Evolutionary conservation across 2,797 vertebrate genomes (phyloP).

Genomic region (Corythornis leucogaster): DNA sequence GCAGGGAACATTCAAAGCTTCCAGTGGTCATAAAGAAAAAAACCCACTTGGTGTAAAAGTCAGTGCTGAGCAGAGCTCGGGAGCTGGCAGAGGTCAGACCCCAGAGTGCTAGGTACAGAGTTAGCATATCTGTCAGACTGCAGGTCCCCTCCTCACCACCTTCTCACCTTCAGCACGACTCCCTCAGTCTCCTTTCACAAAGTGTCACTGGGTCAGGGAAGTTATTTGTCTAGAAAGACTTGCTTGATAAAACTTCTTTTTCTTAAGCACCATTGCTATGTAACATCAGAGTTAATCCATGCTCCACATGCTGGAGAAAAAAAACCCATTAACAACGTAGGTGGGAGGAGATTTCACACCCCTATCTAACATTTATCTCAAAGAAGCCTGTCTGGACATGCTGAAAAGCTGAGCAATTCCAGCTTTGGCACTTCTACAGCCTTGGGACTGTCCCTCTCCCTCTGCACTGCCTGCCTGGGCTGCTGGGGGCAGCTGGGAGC

Average conservation of each 20-base stretch:
- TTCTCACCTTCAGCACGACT: not conserved
- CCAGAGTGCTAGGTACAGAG: accelerated
- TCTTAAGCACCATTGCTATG: not conserved
- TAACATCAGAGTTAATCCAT: not conserved
- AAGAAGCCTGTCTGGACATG: not conserved
- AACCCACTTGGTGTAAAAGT: not conserved
- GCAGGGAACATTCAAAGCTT: not conserved
- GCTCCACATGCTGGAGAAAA: not conserved
- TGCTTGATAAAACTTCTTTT: not conserved
- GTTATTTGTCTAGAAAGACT: not conserved
- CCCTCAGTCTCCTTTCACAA: not conserved
- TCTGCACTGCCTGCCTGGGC: accelerated
- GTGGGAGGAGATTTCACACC: not conserved
- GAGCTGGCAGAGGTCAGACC: not conserved
- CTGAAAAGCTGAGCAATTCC: not conserved
- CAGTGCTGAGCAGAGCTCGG: not conserved
- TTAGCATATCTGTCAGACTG: not conserved
- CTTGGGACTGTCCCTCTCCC: not conserved
- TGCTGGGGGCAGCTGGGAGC: not conserved
- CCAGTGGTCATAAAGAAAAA: not conserved
- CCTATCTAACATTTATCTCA: not conserved
- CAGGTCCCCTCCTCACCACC: not conserved
- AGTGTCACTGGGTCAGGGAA: not conserved
- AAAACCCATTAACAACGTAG: not conserved
- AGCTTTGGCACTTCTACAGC: not conserved